Evolutionary conservation across 2,888 invertebrate genomes (phyloP).

Genomic region (Apotomis turbidana): DNA sequence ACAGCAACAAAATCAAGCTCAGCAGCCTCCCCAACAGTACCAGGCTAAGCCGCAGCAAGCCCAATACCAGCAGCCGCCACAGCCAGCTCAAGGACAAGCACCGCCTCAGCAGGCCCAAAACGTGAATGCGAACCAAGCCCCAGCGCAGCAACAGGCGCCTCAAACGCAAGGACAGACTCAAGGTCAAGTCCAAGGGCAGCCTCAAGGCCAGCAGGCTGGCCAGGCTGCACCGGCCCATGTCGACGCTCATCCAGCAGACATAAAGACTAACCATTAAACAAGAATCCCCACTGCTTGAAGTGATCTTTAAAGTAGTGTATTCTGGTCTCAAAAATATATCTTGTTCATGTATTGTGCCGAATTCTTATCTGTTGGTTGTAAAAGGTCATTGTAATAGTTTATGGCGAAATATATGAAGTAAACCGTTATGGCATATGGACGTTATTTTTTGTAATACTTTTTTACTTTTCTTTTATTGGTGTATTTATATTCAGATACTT

Average conservation of each 20-base stretch:
- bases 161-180: constrained; percentile 31
- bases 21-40: constrained; percentile 36
- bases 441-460: background rate
- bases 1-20: constrained; percentile 34
- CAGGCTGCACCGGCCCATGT: constrained; percentile 1
- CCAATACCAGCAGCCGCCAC: constrained; percentile 22
- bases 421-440: constrained; percentile 18
- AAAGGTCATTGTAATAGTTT: constrained; percentile 23
- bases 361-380: constrained; percentile 8
- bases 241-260: background rate
- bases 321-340: constrained; percentile 10
- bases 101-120: constrained; percentile 27
- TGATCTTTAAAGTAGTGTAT: constrained; percentile 1
- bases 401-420: constrained; percentile 14
- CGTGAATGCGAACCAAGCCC: constrained; percentile 8
- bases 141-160: constrained; percentile 24
- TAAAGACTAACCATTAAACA: background rate
- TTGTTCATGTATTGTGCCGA: constrained; percentile 20
- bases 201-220: constrained; percentile 14
- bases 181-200: constrained; percentile 40
- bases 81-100: constrained; percentile 21
- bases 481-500: too few species aligned
- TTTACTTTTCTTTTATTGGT: background rate
- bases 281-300: background rate
- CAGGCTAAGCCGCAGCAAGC: constrained; percentile 41